Base-by-base conservation (phyloP, 1,140 invertebrate species). In the Capitella teleta region DNA sequence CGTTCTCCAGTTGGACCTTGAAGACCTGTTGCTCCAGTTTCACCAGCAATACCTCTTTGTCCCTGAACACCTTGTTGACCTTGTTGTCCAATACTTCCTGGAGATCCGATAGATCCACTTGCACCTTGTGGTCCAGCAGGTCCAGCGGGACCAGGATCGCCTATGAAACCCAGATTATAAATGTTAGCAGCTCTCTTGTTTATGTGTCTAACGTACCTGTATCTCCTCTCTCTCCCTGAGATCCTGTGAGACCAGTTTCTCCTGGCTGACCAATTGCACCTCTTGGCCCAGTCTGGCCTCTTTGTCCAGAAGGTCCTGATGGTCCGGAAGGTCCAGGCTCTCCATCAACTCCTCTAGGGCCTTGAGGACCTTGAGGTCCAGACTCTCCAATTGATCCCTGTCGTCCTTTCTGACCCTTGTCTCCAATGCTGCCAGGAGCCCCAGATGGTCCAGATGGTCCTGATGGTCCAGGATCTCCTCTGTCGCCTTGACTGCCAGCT, bases 1-100 rank as follows among this genome's bases (percentile, higher is more conserved):
- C 32, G n/a, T 46, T 34, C 23, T 25, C 63, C 64, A 38, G 19
- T 38, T 47, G 52, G 59, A 47, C 36, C 46, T 24, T 40, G 34
- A 26, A 6, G 28, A 23, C 34, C 53, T 43, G 5, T 26, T 14
- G n/a, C n/a, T n/a, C n/a, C n/a, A n/a, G n/a, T n/a, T n/a, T n/a
- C n/a, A n/a, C n/a, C n/a, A n/a, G n/a, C n/a, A n/a, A n/a, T n/a
- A n/a, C n/a, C n/a, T n/a, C n/a, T n/a, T n/a, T n/a, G n/a, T n/a
- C n/a, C n/a, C n/a, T n/a, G n/a, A n/a, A n/a, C n/a, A n/a, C n/a
- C n/a, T n/a, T n/a, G n/a, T n/a, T n/a, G n/a, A n/a, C n/a, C n/a
- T n/a, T n/a, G n/a, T 12, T 30, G 28, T 5, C 47, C 47, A 12
- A 8, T 8, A 10, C n/a, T 18, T 18, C 52, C 52, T 54, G 30